Percentiles rank a stretch among this genome's conserved stretches.
Evolutionary conservation across 2,113 vertebrate genomes (phyloP).

Genomic region (Odontesthes bonariensis): DNA sequence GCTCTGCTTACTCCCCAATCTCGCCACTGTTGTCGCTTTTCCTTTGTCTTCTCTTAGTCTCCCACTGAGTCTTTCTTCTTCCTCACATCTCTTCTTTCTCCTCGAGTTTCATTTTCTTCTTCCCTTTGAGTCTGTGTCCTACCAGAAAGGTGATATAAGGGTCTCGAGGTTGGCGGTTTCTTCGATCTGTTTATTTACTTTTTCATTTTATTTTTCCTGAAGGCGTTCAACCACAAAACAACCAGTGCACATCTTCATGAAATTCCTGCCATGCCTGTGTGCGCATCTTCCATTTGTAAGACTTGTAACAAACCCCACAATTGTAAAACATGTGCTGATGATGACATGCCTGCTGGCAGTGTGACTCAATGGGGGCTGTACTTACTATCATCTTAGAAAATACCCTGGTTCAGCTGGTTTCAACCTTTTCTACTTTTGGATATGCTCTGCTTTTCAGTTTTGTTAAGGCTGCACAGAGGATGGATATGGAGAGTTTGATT

Average conservation of each 20-base stretch:
- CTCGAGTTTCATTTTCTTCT: slow-evolving; percentile 12
- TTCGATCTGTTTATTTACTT: slow-evolving; percentile 46
- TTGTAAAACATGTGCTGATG: slow-evolving; percentile 27
- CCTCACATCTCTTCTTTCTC: slow-evolving; percentile 29
- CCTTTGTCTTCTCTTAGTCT: slow-evolving; percentile 11
- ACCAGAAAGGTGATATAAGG: slow-evolving; percentile 27
- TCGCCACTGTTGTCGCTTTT: slow-evolving; percentile 40
- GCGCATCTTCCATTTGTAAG: slow-evolving; percentile 20
- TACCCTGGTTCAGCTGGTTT: slow-evolving; percentile 2
- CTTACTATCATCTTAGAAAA: slow-evolving; percentile 5
- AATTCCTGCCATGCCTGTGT: slow-evolving; percentile 18
- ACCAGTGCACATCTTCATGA: slow-evolving; percentile 12
- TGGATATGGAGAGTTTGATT: slow-evolving; percentile 2
- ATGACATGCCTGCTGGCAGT: slow-evolving; percentile 5
- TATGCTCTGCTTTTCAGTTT: neutral
- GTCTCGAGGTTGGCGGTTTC: slow-evolving; percentile 11
- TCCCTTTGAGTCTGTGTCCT: neutral
- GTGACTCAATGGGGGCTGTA: neutral
- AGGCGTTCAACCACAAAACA: slow-evolving; percentile 24
- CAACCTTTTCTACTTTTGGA: neutral
- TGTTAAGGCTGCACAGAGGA: neutral
- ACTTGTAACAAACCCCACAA: slow-evolving; percentile 9
- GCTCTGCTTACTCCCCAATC: slow-evolving; percentile 55
- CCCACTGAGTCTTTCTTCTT: slow-evolving; percentile 39
- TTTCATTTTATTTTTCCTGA: slow-evolving; percentile 1